Base-by-base conservation (phyloP, 2,113 vertebrate species). In the Sigmodon hispidus region DNA sequence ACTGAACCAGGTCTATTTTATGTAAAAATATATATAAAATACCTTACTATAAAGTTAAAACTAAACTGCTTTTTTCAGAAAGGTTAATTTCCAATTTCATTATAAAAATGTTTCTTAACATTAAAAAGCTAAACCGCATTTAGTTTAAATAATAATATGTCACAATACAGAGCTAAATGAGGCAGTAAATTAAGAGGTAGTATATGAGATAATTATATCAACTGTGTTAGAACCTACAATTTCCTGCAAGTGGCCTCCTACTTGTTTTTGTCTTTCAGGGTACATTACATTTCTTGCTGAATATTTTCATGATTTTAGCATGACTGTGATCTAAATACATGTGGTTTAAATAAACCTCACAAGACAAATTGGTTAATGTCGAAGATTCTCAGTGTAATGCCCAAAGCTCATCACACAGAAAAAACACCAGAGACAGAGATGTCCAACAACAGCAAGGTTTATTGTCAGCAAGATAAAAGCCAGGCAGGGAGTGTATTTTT, bases 11-110 rank as follows among this genome's bases (percentile, higher is more conserved):
- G 76, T 81, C 22, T 63, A 84, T 79, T 67, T 48, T 19, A 7
- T 80, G 88, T 34, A n/a, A n/a, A n/a, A n/a, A 22, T 59, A 45
- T 59, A 88, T 17, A 15, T 7, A 34, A 90, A 90, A 90, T 17
- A 61, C 17, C 76, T 63, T 69, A 50, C 50, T 80, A 43, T 70
- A 67, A 77, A 55, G 10, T 61, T 94, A 91, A 88, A 95, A 86
- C 2, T 61, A 61, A 93, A 69, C 50, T 90, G 4, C 13, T 88
- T 85, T 92, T 36, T 87, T 61, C 50, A 69, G 8, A 5, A 92
- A 87, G 40, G 72, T 89, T 96, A 91, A 95, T 93, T 96, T 92
- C 95, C 94, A 81, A 93, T 91, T 89, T 13, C 2, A 67, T 65
- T 76, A 81, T 80, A 87, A 90, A 57, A 81, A 76, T 77, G 59